A percentile compares a stretch with the other conserved stretches of the same genome.
These are phyloP conservation scores for Lampropteryx suffumata DNA, from an alignment of 2,888 invertebrate genomes.

Conservation along the genomic window DNA sequence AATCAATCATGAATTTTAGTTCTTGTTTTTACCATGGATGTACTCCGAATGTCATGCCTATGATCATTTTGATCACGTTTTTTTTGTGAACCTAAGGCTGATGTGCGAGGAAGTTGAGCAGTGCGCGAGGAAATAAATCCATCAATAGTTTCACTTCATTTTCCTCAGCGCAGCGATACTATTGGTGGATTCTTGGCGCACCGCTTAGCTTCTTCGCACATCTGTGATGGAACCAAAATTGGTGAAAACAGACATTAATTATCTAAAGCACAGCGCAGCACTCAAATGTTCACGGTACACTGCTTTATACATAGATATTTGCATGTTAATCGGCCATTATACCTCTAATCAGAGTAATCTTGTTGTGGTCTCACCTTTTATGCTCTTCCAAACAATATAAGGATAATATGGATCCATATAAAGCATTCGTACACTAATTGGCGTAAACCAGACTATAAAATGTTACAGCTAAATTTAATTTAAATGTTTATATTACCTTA, in stretches of 20 bases:
- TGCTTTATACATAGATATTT: constrained; percentile 41
- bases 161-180: no score
- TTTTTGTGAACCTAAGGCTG: constrained; percentile 12
- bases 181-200: no score
- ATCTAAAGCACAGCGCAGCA: constrained; percentile 14
- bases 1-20: background rate
- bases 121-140: no score
- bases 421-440: constrained; percentile 46
- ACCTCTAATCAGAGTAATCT: constrained; percentile 41
- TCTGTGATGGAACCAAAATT: constrained; percentile 15
- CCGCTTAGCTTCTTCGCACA: no score
- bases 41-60: constrained; percentile 19
- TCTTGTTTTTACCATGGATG: constrained; percentile 15
- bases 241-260: constrained; percentile 27
- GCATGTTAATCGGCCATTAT: constrained; percentile 47
- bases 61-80: constrained; percentile 20
- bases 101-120: no score
- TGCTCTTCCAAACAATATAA: constrained; percentile 37
- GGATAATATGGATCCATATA: constrained; percentile 41
- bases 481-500: constrained; percentile 24
- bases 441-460: constrained; percentile 38
- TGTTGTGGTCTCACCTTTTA: constrained; percentile 41
- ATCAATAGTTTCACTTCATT: no score
- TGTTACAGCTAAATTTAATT: constrained; percentile 34
- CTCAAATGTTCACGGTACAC: constrained; percentile 16